Conservation (phyloP, 1,140 invertebrate genomes). For the Lasioglossum albipes region DNA sequence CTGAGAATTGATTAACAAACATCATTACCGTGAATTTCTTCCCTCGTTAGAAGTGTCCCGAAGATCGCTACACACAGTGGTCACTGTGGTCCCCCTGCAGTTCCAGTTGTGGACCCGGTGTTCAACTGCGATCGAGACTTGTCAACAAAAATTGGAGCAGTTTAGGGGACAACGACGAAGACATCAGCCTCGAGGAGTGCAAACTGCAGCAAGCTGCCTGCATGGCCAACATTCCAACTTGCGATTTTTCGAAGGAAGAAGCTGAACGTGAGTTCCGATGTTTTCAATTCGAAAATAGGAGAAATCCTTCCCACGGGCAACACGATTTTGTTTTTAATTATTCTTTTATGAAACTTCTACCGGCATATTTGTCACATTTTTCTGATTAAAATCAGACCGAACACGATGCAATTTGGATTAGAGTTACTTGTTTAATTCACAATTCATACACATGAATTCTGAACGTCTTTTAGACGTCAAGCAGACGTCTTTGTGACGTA, state of each 20-base stretch:
- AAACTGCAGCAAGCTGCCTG: slow-evolving; percentile 74
- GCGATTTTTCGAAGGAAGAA: slow-evolving; percentile 80
- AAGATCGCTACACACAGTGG: slow-evolving; percentile 81
- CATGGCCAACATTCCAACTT: slow-evolving; percentile 77
- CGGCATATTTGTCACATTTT: no score
- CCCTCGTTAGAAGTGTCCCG: slow-evolving; percentile 68
- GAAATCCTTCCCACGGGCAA: no score
- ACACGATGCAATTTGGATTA: no score
- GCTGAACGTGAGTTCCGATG: slow-evolving; percentile 70
- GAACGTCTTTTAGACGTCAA: no score
- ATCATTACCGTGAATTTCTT: neutral
- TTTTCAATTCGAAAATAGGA: neutral
- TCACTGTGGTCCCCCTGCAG: slow-evolving; percentile 85
- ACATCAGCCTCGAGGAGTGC: slow-evolving; percentile 68
- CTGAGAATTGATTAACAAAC: neutral
- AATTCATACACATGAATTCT: no score
- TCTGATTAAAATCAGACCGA: no score
- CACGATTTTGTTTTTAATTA: no score
- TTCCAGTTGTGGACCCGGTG: slow-evolving; percentile 84
- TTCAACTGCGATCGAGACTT: slow-evolving; percentile 82
- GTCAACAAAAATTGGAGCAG: slow-evolving; percentile 68
- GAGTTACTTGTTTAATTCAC: no score
- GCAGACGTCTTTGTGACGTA: no score
- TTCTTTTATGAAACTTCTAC: no score
- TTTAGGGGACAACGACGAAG: slow-evolving; percentile 72